Evolutionary conservation across 2,113 vertebrate genomes (phyloP).

Genomic region (Silurus asotus): DNA sequence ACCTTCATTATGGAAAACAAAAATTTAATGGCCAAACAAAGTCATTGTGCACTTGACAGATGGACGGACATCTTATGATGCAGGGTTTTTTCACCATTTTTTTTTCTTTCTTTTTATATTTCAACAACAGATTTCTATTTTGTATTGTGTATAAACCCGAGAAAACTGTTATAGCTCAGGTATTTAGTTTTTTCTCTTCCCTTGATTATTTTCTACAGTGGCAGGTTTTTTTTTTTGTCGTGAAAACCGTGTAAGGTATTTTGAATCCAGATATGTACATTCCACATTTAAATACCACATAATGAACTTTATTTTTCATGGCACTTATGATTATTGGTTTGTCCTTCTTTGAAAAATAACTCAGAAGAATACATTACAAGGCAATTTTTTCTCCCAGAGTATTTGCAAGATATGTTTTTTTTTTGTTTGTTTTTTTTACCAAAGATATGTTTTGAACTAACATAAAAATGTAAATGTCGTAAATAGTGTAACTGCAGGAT

Average conservation of each 20-base stretch:
- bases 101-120: slow-evolving; percentile 42
- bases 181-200: slow-evolving; percentile 21
- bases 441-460: slow-evolving; percentile 36
- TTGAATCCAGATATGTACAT: slow-evolving; percentile 31
- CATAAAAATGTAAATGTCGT: not conserved
- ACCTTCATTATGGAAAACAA: slow-evolving; percentile 64
- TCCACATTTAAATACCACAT: slow-evolving; percentile 19
- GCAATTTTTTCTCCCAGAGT: too few relatives aligned
- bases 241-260: not conserved
- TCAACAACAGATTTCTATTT: slow-evolving; percentile 50
- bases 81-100: slow-evolving; percentile 48
- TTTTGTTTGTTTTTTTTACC: not conserved
- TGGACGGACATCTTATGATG: slow-evolving; percentile 58
- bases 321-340: not conserved
- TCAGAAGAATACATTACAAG: not conserved
- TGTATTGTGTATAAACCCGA: slow-evolving; percentile 33
- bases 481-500: slow-evolving; percentile 14
- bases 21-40: slow-evolving; percentile 45
- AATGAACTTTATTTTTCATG: slow-evolving; percentile 19
- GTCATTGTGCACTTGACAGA: slow-evolving; percentile 62
- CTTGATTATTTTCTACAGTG: slow-evolving; percentile 42
- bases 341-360: not conserved
- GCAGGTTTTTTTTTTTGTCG: not conserved
- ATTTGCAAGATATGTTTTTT: not conserved
- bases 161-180: slow-evolving; percentile 15